phyloP scores from a whole-genome alignment of 2,797 vertebrate species.

The Gastrophryne carolinensis region DNA sequence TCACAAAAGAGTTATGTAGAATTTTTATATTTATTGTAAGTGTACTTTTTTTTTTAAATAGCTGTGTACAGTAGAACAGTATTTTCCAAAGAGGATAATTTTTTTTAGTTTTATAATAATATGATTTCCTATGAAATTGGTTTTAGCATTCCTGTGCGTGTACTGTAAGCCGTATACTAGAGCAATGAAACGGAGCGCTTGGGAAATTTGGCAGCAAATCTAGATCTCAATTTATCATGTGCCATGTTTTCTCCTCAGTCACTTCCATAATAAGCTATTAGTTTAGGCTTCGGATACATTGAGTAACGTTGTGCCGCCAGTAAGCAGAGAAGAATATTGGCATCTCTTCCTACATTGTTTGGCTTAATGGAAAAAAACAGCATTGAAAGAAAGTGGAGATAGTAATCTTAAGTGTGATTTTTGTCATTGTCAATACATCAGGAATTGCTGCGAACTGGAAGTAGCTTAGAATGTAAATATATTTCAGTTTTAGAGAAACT shows the following conservation, averaged over 20 bases:
- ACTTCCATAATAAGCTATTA: background rate
- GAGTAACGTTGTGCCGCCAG: background rate
- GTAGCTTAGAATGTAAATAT: no score
- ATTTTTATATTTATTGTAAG: no score
- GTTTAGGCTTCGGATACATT: background rate
- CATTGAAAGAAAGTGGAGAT: background rate
- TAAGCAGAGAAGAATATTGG: background rate
- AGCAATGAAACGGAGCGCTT: background rate
- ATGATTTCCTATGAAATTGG: no score
- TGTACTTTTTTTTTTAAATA: no score
- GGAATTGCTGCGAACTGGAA: no score
- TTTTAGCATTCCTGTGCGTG: background rate
- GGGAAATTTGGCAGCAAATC: background rate
- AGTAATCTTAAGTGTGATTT: no score
- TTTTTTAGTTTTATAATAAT: background rate
- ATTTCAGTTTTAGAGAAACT: no score
- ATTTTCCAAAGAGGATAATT: background rate
- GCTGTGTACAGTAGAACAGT: no score
- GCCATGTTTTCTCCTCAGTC: background rate
- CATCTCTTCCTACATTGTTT: background rate
- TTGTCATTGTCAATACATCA: no score
- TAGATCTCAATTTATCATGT: background rate
- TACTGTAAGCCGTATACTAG: background rate
- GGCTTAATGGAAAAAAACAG: background rate
- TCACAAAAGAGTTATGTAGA: no score